phyloP scores from a whole-genome alignment of 2,797 vertebrate species.

The Cygnus olor region DNA sequence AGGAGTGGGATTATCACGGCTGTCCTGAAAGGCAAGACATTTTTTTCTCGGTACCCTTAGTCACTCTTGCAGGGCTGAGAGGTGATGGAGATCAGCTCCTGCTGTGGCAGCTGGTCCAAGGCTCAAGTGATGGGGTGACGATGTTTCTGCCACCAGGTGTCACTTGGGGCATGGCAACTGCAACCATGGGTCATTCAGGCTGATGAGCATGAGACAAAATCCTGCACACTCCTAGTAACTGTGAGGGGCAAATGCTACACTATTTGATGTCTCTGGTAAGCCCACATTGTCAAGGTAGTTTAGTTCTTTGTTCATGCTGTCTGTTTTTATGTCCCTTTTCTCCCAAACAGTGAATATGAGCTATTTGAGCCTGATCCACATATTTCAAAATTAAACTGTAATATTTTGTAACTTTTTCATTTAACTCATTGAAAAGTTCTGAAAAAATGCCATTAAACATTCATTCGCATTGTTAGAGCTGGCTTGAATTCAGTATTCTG shows the following conservation, averaged over 20 bases:
- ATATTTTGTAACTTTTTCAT: not conserved
- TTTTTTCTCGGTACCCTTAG: not conserved
- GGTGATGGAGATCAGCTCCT: not conserved
- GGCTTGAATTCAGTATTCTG: not conserved
- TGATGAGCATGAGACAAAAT: not conserved
- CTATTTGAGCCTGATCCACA: not conserved
- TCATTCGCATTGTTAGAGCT: not conserved
- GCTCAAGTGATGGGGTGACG: not conserved
- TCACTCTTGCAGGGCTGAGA: not conserved
- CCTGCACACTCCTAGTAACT: rapidly evolving
- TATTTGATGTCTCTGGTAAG: not conserved
- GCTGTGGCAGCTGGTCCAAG: not conserved
- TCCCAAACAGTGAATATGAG: not conserved
- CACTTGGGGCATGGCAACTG: not conserved
- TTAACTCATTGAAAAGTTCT: not conserved
- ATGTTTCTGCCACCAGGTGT: conserved; percentile 43
- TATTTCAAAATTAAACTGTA: not conserved
- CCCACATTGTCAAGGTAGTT: not conserved
- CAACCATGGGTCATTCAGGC: rapidly evolving
- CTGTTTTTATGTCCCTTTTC: not conserved
- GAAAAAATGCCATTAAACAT: not conserved
- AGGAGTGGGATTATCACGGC: not conserved
- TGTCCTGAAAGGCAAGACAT: not conserved
- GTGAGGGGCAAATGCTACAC: rapidly evolving
- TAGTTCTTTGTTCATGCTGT: not conserved